phyloP scores from a whole-genome alignment of 2,113 vertebrate genomes.

The Romanogobio albipinnatus region DNA sequence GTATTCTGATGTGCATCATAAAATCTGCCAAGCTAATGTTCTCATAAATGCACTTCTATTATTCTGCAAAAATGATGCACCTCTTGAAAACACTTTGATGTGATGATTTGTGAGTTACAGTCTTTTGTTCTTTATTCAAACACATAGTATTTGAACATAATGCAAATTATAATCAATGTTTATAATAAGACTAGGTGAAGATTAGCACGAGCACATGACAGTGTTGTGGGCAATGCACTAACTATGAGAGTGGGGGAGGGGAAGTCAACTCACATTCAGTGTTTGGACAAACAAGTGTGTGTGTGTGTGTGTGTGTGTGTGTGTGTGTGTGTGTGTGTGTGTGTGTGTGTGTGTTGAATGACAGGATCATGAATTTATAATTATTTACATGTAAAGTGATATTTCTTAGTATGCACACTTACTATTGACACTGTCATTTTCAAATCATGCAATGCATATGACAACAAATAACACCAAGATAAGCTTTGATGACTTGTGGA shows the following conservation, averaged over 20 bases:
- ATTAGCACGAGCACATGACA: slow-evolving; percentile 46
- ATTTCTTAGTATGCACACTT: background rate
- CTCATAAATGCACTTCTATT: slow-evolving; percentile 14
- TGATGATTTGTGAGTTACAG: background rate
- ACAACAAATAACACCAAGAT: background rate
- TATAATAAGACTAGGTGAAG: slow-evolving; percentile 18
- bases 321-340: background rate
- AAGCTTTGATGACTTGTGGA: background rate
- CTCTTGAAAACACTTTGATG: background rate
- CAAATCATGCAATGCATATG: background rate
- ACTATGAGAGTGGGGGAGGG: slow-evolving; percentile 56
- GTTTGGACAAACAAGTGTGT: slow-evolving; percentile 12
- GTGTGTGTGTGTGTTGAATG: slow-evolving; percentile 17
- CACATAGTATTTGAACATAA: background rate
- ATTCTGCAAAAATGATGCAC: background rate
- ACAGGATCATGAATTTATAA: background rate
- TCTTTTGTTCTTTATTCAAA: background rate
- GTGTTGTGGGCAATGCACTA: slow-evolving; percentile 40
- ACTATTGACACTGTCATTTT: background rate
- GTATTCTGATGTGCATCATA: background rate
- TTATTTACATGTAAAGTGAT: background rate
- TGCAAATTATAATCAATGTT: background rate
- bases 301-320: slow-evolving; percentile 3
- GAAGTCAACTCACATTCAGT: slow-evolving; percentile 40
- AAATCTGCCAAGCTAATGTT: background rate